These are phyloP conservation scores for Seira ritae DNA, from an alignment of 2,888 invertebrate species.

Conservation along the genomic window DNA sequence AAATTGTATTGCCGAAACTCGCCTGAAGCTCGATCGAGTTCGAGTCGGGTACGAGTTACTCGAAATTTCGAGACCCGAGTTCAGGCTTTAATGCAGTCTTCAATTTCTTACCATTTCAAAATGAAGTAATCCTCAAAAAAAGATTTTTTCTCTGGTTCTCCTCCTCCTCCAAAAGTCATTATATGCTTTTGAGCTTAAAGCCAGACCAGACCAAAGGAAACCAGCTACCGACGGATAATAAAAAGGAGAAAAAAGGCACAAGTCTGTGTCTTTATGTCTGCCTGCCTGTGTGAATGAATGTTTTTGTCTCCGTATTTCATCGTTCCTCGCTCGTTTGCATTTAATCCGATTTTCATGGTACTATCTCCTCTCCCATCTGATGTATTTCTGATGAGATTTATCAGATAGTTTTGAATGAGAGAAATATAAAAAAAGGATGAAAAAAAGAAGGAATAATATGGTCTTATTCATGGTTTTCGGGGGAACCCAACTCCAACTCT, in stretches of 20 bases:
- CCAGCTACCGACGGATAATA: background rate
- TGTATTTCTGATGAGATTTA: slow-evolving; percentile 69
- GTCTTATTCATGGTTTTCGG: background rate
- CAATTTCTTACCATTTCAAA: too few relatives aligned
- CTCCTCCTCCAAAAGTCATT: background rate
- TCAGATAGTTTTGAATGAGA: slow-evolving; percentile 41
- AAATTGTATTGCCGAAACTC: too few relatives aligned
- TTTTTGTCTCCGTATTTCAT: slow-evolving; percentile 30
- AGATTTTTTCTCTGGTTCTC: too few relatives aligned
- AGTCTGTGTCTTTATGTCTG: slow-evolving; percentile 44
- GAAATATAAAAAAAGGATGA: slow-evolving; percentile 40
- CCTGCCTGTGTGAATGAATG: background rate
- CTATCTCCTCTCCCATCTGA: slow-evolving; percentile 66
- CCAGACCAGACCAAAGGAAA: background rate
- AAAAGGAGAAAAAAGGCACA: background rate
- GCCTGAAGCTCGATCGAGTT: too few relatives aligned
- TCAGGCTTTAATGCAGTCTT: too few relatives aligned
- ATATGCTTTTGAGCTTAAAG: background rate
- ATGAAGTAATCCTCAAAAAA: too few relatives aligned
- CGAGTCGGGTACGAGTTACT: too few relatives aligned
- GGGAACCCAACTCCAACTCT: background rate
- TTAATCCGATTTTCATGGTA: slow-evolving; percentile 73
- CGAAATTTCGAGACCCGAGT: too few relatives aligned
- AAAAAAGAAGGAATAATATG: slow-evolving; percentile 5
- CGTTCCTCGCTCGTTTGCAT: slow-evolving; percentile 70